A percentile compares a stretch with the other conserved stretches of the same genome.
Evolutionary conservation across 2,113 vertebrate genomes (phyloP).

Genomic region (Pterocles orientalis): DNA sequence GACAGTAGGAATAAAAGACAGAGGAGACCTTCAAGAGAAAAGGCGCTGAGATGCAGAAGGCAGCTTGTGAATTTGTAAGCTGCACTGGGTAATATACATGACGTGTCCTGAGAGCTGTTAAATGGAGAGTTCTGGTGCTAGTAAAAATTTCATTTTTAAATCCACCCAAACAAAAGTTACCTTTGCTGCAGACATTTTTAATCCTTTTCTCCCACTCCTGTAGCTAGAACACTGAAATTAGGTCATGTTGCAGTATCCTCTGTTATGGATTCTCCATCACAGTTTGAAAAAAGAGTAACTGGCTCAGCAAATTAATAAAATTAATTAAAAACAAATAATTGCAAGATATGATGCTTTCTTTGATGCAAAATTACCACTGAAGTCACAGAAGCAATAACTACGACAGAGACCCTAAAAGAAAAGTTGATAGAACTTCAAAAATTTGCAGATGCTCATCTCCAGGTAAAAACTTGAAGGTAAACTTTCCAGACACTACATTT

Average conservation of each 20-base stretch:
- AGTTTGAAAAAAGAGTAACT: constrained; percentile 23
- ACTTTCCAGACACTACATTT: not conserved
- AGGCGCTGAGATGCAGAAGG: not conserved
- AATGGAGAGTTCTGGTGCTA: not conserved
- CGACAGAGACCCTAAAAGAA: not conserved
- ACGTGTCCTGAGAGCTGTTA: not conserved
- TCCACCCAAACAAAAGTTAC: not conserved
- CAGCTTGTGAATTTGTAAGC: not conserved
- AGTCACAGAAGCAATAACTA: not conserved
- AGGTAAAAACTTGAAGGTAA: not conserved
- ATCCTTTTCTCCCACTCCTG: not conserved
- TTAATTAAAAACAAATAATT: constrained; percentile 37
- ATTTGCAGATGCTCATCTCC: not conserved
- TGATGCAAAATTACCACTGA: not conserved
- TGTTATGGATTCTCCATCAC: not conserved
- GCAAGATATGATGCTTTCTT: not conserved
- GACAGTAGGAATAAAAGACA: not conserved
- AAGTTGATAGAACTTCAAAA: not conserved
- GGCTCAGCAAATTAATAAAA: constrained; percentile 36
- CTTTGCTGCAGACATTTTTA: not conserved
- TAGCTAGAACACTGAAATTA: constrained; percentile 25
- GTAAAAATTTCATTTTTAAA: not conserved
- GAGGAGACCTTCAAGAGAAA: not conserved
- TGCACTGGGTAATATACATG: not conserved
- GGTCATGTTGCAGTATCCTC: constrained; percentile 23